Evolutionary conservation across 2,888 invertebrate species (phyloP), one percentile per base, ranked within the genome.

Genomic region (Clistopyga incitator): DNA sequence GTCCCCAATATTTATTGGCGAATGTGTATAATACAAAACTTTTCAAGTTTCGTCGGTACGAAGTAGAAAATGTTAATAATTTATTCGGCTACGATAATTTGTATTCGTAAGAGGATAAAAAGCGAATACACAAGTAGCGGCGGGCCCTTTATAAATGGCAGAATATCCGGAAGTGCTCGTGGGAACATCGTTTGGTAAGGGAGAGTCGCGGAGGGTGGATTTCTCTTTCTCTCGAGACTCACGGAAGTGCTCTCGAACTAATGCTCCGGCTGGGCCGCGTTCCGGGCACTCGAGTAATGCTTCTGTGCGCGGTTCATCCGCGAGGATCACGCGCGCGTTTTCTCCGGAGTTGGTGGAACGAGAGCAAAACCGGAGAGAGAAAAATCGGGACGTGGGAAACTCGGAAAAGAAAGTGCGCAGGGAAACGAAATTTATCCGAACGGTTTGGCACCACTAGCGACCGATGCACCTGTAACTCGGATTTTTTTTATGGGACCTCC

Each of bases 201-300:
- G 50, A 54, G 18, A 42, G 47, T 56, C 45, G 64, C 47, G 67
- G 79, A 61, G 80, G 61, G 42, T 75, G 56, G 50, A 78, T 76
- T 56, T 65, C 72, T 64, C 77, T 71, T 81, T 78, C 64, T 78
- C 64, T 52, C 78, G 54, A 78, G 79, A 52, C 71, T 77, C 71
- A 65, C 42, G 81, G 70, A 84, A 84, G 81, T 84, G 81, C 78
- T 81, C 78, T 79, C 84, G 70, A 84, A 84, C 77, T 81, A 81
- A 80, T 84, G 84, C 82, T 84, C 76, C 78, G 72, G 76, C 81
- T 78, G 67, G 72, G 72, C 67, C 67, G 67, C 54, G 72, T 56
- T 61, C 74, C 18, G 10, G 64, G 64, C 45, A 75, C 67, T 84
- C 74, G 20, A n/a, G 76, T 81, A 82, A 82, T 82, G 68, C 81